Evolutionary conservation across 2,797 vertebrate genomes (phyloP), one percentile per base, ranked within the genome.

Genomic region (Malacoraja senta): DNA sequence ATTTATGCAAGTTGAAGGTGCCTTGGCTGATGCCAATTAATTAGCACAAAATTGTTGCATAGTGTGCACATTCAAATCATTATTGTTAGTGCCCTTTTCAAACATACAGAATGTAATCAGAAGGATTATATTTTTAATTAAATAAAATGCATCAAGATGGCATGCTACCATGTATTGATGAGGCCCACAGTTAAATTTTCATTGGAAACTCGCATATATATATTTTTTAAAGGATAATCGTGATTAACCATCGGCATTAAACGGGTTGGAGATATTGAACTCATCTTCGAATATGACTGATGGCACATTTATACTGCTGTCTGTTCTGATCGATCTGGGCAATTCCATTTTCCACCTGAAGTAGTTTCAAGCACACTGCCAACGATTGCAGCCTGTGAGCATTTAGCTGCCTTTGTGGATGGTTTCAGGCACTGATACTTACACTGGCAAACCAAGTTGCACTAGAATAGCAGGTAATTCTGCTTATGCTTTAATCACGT

Each of bases 21-120:
- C 63, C 84, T 88, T 65, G 84, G 84, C 63, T 88, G 84, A n/a
- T 88, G 84, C 84, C 84, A 88, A 88, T 88, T 88, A 88, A 88
- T 88, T 88, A 88, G 84, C 63, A 88, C 84, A 88, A 88, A 88
- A 88, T 68, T 88, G 84, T 88, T 88, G 84, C 84, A 88, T 88
- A 88, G 84, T 88, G 84, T 68, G 84, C 84, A 88, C 84, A 88
- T 88, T 88, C 84, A 88, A 88, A 88, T 88, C 84, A 88, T 88
- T 88, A 88, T 88, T 88, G 84, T 88, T 88, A 88, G 84, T 88
- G 84, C 84, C 84, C 84, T 88, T 88, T 88, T 88, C 84, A 88
- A 88, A 88, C 84, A 88, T 88, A 88, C 84, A 88, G 84, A 88
- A 88, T 68, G 84, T 68, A 88, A 88, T 88, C 84, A 88, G 63